phyloP scores from a whole-genome alignment of 2,888 invertebrate species.

The Gnatocerus cornutus region DNA sequence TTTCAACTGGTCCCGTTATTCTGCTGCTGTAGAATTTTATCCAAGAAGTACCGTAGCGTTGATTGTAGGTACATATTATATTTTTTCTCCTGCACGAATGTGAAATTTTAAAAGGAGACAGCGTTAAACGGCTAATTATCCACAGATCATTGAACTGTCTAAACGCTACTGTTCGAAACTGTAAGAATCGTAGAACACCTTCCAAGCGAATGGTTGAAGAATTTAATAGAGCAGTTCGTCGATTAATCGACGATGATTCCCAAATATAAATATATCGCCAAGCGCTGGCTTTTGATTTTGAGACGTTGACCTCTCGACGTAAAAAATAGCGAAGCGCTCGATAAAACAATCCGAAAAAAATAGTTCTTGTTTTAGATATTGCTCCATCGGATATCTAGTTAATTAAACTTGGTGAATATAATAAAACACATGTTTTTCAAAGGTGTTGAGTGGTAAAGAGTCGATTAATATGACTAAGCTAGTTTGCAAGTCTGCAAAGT shows the following conservation, averaged over 20 bases:
- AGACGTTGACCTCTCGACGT: conserved; percentile 26
- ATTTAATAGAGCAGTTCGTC: conserved; percentile 4
- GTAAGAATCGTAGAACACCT: conserved; percentile 9
- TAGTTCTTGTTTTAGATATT: not conserved
- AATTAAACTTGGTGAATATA: too few species aligned
- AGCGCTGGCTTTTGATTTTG: conserved; percentile 23
- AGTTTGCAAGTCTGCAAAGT: conserved; percentile 36
- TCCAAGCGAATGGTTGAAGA: not conserved
- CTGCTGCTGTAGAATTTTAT: conserved; percentile 35
- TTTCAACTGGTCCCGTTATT: conserved; percentile 43
- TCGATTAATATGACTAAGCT: not conserved
- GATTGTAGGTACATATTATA: conserved; percentile 30
- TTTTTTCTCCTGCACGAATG: conserved; percentile 24
- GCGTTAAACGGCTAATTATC: conserved; percentile 27
- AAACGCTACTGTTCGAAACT: conserved; percentile 25
- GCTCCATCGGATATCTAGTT: too few species aligned
- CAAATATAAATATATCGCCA: conserved; percentile 22
- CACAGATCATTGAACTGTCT: conserved; percentile 26
- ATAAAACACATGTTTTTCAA: too few species aligned
- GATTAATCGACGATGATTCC: conserved; percentile 19
- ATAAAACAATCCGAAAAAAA: conserved; percentile 19
- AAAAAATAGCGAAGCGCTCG: conserved; percentile 18
- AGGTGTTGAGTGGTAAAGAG: not conserved
- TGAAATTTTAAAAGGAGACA: conserved; percentile 22
- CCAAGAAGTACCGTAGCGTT: conserved; percentile 37